phyloP scores from a whole-genome alignment of 2,797 vertebrate species.

The Gymnothorax reevesii region DNA sequence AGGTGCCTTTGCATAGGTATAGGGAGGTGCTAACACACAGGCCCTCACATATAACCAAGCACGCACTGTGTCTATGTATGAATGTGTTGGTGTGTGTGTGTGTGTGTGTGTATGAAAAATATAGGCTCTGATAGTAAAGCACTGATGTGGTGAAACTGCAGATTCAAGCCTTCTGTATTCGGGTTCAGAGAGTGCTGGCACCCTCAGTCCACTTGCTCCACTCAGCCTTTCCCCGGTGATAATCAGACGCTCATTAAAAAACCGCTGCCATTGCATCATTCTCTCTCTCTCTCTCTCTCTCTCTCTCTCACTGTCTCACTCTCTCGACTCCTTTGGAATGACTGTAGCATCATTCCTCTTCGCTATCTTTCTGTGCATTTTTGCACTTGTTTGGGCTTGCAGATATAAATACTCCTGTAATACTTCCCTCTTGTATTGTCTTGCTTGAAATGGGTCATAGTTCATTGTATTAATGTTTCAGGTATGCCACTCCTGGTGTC shows the following conservation, averaged over 20 bases:
- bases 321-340: not conserved
- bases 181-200: slow-evolving; percentile 10
- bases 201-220: not conserved
- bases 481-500: not conserved
- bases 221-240: slow-evolving; percentile 22
- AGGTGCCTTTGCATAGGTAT: not conserved
- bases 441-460: not conserved
- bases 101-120: slow-evolving; percentile 3
- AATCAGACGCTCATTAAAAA: slow-evolving; percentile 29
- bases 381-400: not conserved
- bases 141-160: slow-evolving; percentile 22
- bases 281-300: not conserved
- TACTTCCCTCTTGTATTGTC: not conserved
- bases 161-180: not conserved
- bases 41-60: not conserved
- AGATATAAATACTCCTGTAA: not conserved
- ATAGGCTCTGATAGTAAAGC: slow-evolving; percentile 21
- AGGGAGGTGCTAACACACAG: not conserved
- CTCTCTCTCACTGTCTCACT: not conserved
- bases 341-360: not conserved
- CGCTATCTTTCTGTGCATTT: not conserved
- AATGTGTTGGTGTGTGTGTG: not conserved
- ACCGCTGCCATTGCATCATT: slow-evolving; percentile 13
- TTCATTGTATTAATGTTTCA: not conserved
- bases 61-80: not conserved